Base-by-base conservation (phyloP, 2,888 invertebrate genomes). In the Trissolcus brochymenae region DNA sequence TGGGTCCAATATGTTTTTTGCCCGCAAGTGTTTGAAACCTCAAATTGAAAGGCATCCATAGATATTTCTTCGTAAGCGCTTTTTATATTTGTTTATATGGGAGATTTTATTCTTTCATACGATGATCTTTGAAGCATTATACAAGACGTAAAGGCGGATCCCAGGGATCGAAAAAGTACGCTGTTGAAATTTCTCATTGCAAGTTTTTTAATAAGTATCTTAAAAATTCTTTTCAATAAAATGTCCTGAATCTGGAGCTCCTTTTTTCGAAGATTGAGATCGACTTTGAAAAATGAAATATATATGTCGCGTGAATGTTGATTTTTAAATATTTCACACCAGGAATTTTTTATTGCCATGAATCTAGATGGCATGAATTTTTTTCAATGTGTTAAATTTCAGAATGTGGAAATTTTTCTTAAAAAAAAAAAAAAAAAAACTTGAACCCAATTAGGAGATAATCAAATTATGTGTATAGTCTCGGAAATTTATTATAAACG, bases 41-140 rank as follows among this genome's bases (percentile, higher is more conserved):
- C 35, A 35, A 35, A 35, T 35, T 11, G 35, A 35, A 35, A 25
- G 46, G 60, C 61, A 71, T 71, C 71, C 56, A 59, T 54, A 71
- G 66, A 70, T 66, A 76, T 76, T 76, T 71, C 65, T 76, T 76
- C 66, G 66, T 56, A 71, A 76, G 71, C 61, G 71, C 70, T 76
- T 70, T 66, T 66, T 35, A 35, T 76, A 76, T 76, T 76, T 76
- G 76, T 76, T 76, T 72, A 76, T 76, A 72, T 55, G 64, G 72
- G 72, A 72, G 57, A 57, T 54, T 70, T 70, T 66, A 76, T 71
- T 67, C 62, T 50, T 67, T 11, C 70, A 61, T 76, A 72, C 64
- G 62, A 72, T 76, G 35, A 35, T 35, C 11, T 35, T 9, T 35
- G 66, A 76, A 76, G 57, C 53, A 51, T 64, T 54, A 62, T 46